phyloP scores from a whole-genome alignment of 2,797 vertebrate species.

The Alfaro cultratus region DNA sequence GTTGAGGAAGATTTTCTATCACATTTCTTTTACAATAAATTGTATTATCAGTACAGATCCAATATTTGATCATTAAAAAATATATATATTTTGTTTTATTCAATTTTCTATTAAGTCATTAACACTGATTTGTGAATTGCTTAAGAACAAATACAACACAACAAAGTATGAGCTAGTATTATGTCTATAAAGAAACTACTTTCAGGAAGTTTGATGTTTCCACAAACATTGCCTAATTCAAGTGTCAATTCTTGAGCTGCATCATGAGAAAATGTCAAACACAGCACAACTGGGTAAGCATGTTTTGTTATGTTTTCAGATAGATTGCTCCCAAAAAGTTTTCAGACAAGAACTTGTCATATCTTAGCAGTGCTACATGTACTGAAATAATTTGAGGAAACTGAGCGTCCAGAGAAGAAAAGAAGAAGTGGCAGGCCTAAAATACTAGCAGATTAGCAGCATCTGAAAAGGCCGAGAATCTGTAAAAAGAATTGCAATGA shows the following conservation, averaged over 20 bases:
- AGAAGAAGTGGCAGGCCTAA: background rate
- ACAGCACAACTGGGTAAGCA: background rate
- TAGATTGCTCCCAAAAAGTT: background rate
- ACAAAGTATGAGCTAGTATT: background rate
- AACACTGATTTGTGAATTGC: background rate
- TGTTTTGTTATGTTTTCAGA: background rate
- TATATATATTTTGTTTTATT: background rate
- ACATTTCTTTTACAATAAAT: background rate
- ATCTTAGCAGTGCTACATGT: background rate
- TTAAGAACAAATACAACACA: background rate
- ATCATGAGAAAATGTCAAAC: background rate
- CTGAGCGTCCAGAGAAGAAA: background rate
- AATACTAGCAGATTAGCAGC: conserved; percentile 8
- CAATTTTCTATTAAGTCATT: background rate
- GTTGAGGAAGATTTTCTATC: background rate
- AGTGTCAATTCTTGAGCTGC: background rate
- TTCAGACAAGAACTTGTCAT: background rate
- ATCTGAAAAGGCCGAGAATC: background rate
- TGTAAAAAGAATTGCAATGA: background rate
- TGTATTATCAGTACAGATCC: background rate
- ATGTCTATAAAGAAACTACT: background rate
- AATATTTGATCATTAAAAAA: background rate
- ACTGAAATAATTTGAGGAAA: conserved; percentile 8
- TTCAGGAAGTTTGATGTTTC: background rate
- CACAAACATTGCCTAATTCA: background rate